Conservation (phyloP, 2,888 invertebrate genomes). For the Sphaeridia pumilis region DNA sequence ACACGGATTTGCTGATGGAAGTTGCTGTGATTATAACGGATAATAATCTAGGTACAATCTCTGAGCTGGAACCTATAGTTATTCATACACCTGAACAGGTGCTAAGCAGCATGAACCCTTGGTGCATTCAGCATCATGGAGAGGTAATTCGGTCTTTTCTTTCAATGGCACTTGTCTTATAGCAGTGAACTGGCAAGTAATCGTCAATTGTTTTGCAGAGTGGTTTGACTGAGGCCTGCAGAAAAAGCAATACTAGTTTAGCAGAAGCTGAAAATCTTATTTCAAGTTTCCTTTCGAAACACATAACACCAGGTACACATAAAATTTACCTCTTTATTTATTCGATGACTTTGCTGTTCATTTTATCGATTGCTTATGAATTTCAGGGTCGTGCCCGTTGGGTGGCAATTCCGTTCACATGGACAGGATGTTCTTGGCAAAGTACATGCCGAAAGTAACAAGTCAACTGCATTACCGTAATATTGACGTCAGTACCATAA, state of each 20-base stretch:
- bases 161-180: no score
- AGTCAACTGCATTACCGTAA: slow-evolving; percentile 71
- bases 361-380: slow-evolving; percentile 18
- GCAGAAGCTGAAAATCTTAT: slow-evolving; percentile 58
- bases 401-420: slow-evolving; percentile 81
- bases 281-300: slow-evolving; percentile 53
- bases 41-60: slow-evolving; percentile 58
- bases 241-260: slow-evolving; percentile 53
- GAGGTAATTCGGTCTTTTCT: no score
- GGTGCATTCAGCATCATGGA: slow-evolving; percentile 69
- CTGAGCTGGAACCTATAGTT: slow-evolving; percentile 60
- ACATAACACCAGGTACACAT: neutral
- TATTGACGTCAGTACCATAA: slow-evolving; percentile 14
- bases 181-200: no score
- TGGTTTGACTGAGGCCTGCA: slow-evolving; percentile 63
- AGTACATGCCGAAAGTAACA: slow-evolving; percentile 68
- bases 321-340: neutral
- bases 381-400: slow-evolving; percentile 56
- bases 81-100: slow-evolving; percentile 63
- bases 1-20: slow-evolving; percentile 71
- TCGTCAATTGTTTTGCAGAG: slow-evolving; percentile 54
- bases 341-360: neutral
- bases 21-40: slow-evolving; percentile 83
- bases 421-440: slow-evolving; percentile 68
- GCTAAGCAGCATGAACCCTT: slow-evolving; percentile 65